Percentiles rank a stretch among this genome's conserved stretches.
Conservation (phyloP, 2,888 invertebrate species). For the Polymixis lichenea region DNA sequence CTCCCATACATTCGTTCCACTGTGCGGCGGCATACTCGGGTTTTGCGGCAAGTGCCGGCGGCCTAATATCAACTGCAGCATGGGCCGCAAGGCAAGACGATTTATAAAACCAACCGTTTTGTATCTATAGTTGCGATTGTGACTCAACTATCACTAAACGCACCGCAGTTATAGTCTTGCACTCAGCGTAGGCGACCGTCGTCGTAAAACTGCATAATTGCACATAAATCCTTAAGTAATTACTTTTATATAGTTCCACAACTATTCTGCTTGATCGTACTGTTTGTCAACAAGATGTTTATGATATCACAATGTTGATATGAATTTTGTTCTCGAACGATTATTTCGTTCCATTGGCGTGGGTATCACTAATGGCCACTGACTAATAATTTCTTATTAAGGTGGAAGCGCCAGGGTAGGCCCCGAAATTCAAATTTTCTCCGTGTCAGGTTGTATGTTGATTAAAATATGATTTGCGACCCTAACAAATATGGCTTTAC, state of each 20-base stretch:
- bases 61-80: too few relatives aligned
- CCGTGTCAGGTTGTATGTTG: too few relatives aligned
- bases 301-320: constrained; percentile 41
- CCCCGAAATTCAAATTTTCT: too few relatives aligned
- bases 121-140: neutral
- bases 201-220: constrained; percentile 43
- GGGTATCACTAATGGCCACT: constrained; percentile 23
- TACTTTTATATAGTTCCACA: constrained; percentile 40
- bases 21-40: too few relatives aligned
- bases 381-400: constrained; percentile 12
- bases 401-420: too few relatives aligned
- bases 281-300: constrained; percentile 33
- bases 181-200: constrained; percentile 4
- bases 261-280: constrained; percentile 18
- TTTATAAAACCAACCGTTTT: too few relatives aligned
- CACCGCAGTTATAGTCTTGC: neutral
- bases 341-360: constrained; percentile 34
- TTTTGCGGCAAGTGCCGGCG: too few relatives aligned
- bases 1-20: too few relatives aligned
- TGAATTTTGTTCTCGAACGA: constrained; percentile 33
- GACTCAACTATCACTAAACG: constrained; percentile 13
- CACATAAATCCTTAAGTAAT: constrained; percentile 48
- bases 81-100: too few relatives aligned
- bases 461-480: too few relatives aligned
- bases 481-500: too few relatives aligned